Evolutionary conservation across 2,797 vertebrate genomes (phyloP).

Genomic region (Zenarchopterus dispar): DNA sequence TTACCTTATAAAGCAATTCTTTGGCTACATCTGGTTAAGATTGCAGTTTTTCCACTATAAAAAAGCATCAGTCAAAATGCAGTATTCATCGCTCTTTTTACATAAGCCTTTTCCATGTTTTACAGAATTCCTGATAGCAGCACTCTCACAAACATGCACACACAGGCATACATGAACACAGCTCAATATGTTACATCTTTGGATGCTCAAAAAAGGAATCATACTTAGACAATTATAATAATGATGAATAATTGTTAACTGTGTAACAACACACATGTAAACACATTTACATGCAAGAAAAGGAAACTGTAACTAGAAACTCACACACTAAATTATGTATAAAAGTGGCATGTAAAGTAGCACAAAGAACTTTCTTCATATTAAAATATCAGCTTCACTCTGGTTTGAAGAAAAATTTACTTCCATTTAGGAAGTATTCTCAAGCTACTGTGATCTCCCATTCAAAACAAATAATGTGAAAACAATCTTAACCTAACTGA

Average conservation of each 20-base stretch:
- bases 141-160: neutral
- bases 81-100: neutral
- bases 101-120: neutral
- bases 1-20: slow-evolving; percentile 29
- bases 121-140: neutral
- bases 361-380: too few species aligned
- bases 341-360: slow-evolving; percentile 44
- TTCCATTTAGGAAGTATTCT: too few species aligned
- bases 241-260: too few species aligned
- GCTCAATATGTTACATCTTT: neutral
- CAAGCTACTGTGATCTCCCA: too few species aligned
- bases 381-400: too few species aligned
- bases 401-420: too few species aligned
- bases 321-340: slow-evolving; percentile 1
- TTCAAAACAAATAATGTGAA: too few species aligned
- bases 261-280: too few species aligned
- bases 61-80: slow-evolving; percentile 6
- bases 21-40: slow-evolving; percentile 13
- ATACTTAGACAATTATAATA: slow-evolving; percentile 1
- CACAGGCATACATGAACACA: neutral
- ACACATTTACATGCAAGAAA: too few species aligned
- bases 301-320: too few species aligned
- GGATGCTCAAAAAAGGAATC: slow-evolving; percentile 10
- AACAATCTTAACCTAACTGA: too few species aligned
- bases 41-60: slow-evolving; percentile 1